Evolutionary conservation across 2,113 vertebrate genomes (phyloP).

Genomic region (Odontophorus gujanensis): DNA sequence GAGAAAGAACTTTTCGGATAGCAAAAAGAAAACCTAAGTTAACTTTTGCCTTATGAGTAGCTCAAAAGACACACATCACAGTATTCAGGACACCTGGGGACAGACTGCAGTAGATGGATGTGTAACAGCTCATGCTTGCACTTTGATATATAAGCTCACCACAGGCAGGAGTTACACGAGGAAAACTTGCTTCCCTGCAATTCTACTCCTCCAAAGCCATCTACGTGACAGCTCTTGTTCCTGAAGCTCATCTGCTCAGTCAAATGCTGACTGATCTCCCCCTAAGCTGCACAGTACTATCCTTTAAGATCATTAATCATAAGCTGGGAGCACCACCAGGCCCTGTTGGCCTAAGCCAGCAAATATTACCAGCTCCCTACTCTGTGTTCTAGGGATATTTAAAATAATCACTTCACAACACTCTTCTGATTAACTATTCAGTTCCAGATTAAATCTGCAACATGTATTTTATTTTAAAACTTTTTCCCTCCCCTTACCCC

Average conservation of each 20-base stretch:
- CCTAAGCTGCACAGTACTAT: accelerated
- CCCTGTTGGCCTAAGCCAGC: not conserved
- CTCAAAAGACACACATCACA: not conserved
- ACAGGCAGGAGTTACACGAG: not conserved
- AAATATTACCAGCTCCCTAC: not conserved
- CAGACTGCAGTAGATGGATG: not conserved
- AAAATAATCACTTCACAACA: not conserved
- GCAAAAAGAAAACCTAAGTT: accelerated
- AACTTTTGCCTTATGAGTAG: not conserved
- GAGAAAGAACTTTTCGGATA: not conserved
- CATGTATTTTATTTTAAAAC: not conserved
- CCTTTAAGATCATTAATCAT: not conserved
- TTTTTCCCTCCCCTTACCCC: not conserved
- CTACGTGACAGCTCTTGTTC: accelerated
- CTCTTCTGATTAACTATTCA: not conserved
- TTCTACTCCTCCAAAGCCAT: not conserved
- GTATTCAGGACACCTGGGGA: not conserved
- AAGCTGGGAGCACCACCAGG: not conserved
- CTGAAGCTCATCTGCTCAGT: not conserved
- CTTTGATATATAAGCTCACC: not conserved
- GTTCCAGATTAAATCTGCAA: not conserved
- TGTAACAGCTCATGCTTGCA: not conserved
- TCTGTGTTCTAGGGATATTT: not conserved
- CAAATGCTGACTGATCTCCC: accelerated
- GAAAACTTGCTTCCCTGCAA: not conserved